These are phyloP conservation scores for Lepidonotus clava DNA, from an alignment of 2,888 invertebrate genomes.

Conservation along the genomic window DNA sequence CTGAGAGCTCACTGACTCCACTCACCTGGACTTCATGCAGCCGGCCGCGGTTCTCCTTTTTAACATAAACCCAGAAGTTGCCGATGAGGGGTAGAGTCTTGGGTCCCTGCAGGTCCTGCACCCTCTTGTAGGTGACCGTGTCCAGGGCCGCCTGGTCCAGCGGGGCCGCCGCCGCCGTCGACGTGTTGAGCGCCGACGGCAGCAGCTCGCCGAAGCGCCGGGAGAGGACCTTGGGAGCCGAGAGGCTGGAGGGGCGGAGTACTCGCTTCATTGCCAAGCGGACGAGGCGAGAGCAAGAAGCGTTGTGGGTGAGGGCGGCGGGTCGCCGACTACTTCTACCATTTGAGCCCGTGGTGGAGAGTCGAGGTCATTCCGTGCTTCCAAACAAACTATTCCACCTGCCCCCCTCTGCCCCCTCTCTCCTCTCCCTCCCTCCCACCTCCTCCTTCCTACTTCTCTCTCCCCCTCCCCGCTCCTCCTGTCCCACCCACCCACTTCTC, in stretches of 20 bases:
- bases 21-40: slow-evolving; percentile 78
- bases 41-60: slow-evolving; percentile 74
- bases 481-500: too few relatives aligned
- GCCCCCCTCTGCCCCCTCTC: neutral
- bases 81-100: slow-evolving; percentile 75
- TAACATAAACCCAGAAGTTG: slow-evolving; percentile 76
- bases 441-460: too few relatives aligned
- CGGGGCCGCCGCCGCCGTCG: neutral
- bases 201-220: slow-evolving; percentile 13
- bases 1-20: too few relatives aligned
- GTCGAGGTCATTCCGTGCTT: slow-evolving; percentile 7
- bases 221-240: neutral
- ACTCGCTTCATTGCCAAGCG: slow-evolving; percentile 19
- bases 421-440: neutral
- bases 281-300: neutral
- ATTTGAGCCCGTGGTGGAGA: neutral
- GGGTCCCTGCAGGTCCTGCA: slow-evolving; percentile 76
- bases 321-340: neutral
- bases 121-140: slow-evolving; percentile 57
- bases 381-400: slow-evolving; percentile 35
- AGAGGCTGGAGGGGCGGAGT: neutral
- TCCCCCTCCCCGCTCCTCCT: neutral
- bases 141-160: neutral
- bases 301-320: neutral
- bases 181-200: neutral